Conservation (phyloP, 1,140 invertebrate species). For the Dryas iulia region DNA sequence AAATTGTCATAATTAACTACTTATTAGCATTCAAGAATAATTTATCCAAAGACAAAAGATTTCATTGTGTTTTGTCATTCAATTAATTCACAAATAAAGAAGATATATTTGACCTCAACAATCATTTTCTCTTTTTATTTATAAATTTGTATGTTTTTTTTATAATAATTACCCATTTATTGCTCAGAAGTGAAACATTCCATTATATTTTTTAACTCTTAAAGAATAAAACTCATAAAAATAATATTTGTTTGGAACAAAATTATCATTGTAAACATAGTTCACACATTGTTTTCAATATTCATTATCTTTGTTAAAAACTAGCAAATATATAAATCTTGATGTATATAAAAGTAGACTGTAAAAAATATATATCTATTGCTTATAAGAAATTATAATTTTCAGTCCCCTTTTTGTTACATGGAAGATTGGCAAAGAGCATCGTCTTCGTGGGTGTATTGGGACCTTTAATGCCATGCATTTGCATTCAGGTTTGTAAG, state of each 20-base stretch:
- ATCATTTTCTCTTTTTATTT: neutral
- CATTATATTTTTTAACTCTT: too few relatives aligned
- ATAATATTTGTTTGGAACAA: too few relatives aligned
- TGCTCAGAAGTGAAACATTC: too few relatives aligned
- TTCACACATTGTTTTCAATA: neutral
- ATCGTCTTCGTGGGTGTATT: slow-evolving; percentile 95
- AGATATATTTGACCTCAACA: neutral
- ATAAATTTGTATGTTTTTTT: too few relatives aligned
- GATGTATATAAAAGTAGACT: neutral
- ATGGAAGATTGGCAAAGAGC: slow-evolving; percentile 97
- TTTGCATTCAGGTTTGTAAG: slow-evolving; percentile 85
- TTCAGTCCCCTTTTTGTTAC: slow-evolving; percentile 98
- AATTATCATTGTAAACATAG: neutral
- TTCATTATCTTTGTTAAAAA: neutral
- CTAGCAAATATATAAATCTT: neutral
- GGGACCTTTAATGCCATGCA: slow-evolving; percentile 97
- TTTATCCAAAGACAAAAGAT: neutral
- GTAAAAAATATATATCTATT: neutral
- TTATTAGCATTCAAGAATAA: neutral
- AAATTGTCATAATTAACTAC: neutral
- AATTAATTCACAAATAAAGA: neutral
- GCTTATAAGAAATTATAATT: slow-evolving; percentile 47
- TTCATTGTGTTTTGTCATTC: neutral
- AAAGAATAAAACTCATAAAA: neutral
- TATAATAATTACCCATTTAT: neutral